These are phyloP conservation scores for Pinna nobilis DNA, from an alignment of 1,140 invertebrate genomes.

Conservation along the genomic window DNA sequence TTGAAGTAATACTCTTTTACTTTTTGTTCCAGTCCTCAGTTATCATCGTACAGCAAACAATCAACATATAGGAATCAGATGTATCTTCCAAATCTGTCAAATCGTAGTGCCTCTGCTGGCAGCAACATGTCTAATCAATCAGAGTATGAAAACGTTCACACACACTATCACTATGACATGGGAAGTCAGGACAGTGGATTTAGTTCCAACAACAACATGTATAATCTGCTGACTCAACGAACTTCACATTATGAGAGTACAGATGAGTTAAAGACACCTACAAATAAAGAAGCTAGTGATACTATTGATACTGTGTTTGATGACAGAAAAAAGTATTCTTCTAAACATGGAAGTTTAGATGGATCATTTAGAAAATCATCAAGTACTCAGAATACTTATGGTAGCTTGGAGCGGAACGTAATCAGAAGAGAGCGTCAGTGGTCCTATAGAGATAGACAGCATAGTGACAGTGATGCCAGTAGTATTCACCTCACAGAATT, in stretches of 20 bases:
- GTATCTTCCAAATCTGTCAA: constrained; percentile 65
- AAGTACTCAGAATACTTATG: constrained; percentile 46
- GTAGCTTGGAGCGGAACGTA: constrained; percentile 62
- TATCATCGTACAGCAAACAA: constrained; percentile 65
- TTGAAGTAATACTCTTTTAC: no score
- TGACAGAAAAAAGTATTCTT: constrained; percentile 27
- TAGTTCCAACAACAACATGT: constrained; percentile 65
- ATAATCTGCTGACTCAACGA: constrained; percentile 60
- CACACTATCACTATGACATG: constrained; percentile 36
- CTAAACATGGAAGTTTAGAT: constrained; percentile 54
- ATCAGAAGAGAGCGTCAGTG: constrained; percentile 10
- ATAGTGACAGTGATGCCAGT: constrained; percentile 33
- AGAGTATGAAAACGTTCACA: constrained; percentile 57
- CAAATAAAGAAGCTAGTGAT: constrained; percentile 34
- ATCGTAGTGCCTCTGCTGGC: constrained; percentile 44
- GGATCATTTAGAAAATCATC: constrained; percentile 39
- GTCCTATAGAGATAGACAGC: constrained; percentile 35
- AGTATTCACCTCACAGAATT: constrained; percentile 37
- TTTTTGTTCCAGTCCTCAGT: constrained; percentile 56
- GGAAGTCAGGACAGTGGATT: constrained; percentile 59
- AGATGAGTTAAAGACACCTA: constrained; percentile 56
- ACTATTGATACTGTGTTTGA: constrained; percentile 23
- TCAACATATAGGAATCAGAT: constrained; percentile 73
- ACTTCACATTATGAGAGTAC: constrained; percentile 64
- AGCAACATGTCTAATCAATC: constrained; percentile 55